These are phyloP conservation scores for Lasioglossum vierecki DNA, from an alignment of 2,888 invertebrate genomes.

Conservation along the genomic window DNA sequence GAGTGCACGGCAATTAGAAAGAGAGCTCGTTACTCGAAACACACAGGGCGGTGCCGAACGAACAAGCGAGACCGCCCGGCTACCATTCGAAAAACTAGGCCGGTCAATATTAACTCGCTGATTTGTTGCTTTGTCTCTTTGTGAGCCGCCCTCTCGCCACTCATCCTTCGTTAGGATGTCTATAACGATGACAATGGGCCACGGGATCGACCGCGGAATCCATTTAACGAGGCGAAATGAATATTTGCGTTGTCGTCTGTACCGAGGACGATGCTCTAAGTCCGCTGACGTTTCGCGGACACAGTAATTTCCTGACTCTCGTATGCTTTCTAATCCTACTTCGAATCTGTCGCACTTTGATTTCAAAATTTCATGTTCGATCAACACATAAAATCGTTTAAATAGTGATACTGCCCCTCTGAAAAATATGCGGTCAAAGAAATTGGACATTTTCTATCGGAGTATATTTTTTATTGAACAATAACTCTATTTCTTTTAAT, in stretches of 20 bases:
- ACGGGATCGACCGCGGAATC: constrained; percentile 12
- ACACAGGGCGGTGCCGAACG: constrained; percentile 9
- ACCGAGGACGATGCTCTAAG: neutral
- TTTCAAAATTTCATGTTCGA: neutral
- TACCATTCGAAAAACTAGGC: constrained; percentile 50
- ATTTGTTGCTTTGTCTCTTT: constrained; percentile 51
- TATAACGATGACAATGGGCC: constrained; percentile 19
- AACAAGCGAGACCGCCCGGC: constrained; percentile 25
- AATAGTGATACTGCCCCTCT: too few relatives aligned
- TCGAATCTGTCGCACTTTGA: neutral
- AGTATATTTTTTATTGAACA: too few relatives aligned
- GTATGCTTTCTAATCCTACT: neutral
- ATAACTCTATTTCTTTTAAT: too few relatives aligned
- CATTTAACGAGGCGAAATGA: constrained; percentile 25
- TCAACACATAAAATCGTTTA: neutral
- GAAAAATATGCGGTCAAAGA: too few relatives aligned
- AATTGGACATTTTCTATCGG: too few relatives aligned
- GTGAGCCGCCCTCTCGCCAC: neutral
- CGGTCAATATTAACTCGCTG: constrained; percentile 55
- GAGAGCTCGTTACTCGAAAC: constrained; percentile 40
- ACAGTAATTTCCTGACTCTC: neutral
- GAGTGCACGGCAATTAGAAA: constrained; percentile 43
- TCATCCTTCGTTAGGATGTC: constrained; percentile 17
- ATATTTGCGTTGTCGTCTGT: neutral
- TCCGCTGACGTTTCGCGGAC: neutral